Base-by-base conservation (phyloP, 2,113 vertebrate genomes). In the Hemiscyllium ocellatum region DNA sequence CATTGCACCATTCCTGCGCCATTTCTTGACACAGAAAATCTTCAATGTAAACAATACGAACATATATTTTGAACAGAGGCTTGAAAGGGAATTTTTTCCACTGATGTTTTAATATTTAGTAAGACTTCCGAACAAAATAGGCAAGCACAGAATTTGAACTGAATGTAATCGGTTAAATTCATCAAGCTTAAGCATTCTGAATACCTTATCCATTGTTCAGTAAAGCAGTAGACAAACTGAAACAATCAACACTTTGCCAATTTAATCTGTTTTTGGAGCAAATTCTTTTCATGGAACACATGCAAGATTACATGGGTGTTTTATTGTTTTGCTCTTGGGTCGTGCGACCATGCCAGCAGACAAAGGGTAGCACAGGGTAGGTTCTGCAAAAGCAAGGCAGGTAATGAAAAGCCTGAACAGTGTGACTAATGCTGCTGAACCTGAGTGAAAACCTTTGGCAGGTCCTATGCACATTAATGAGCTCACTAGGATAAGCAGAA, bases 401-500 rank as follows among this genome's bases (percentile, higher is more conserved):
- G 52, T 15, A 68, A 93, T 22, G 3, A 68, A 15, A 93, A 4
- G 66, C 37, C 17, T 93, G 66, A 93, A 42, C 15, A 20, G 37
- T 37, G 89, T 66, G 61, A 93, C 26, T n/a, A 52, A 89, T 24
- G n/a, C 33, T 56, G 56, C 56, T 65, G 89, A 93, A 68, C 6
- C 89, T 66, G 61, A 68, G 17, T 37, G 33, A 91, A 37, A 37
- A 66, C 61, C 61, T 93, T 66, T 37, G 61, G 87, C 89, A 66
- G 65, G n/a, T 2, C n/a, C 29, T 37, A 37, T 65, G 89, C 61
- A 66, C 61, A 20, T 66, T 93, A 93, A 93, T 68, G 61, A 93
- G 56, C 61, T 93, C 89, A 93, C 66, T 93, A 93, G 61, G n/a
- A 93, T 93, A 37, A 93, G 33, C 33, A 20, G 89, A 42, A 66